Conservation (phyloP, 2,797 vertebrate genomes). For the Simalia tracyae region DNA sequence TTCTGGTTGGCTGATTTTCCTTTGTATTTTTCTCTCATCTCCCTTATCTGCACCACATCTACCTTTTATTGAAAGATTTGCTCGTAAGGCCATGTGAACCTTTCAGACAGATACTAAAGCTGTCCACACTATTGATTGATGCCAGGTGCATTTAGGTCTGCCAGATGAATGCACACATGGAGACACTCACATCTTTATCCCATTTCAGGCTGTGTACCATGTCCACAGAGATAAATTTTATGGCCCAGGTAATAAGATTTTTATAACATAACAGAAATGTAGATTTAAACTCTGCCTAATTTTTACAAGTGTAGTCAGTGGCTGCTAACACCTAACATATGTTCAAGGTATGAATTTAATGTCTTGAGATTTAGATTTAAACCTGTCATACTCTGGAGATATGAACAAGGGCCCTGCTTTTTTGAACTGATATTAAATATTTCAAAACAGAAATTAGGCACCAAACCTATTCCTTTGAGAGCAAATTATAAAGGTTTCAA, state of each 20-base stretch:
- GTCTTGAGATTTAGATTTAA: constrained; percentile 12
- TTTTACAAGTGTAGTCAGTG: constrained; percentile 24
- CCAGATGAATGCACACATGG: constrained; percentile 13
- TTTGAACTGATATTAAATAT: neutral
- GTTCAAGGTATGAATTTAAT: neutral
- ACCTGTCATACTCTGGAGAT: neutral
- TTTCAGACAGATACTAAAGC: constrained; percentile 40
- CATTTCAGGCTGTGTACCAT: constrained; percentile 15
- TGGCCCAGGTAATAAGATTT: constrained; percentile 24
- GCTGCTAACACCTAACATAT: constrained; percentile 32
- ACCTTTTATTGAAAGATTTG: constrained; percentile 33
- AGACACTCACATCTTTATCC: constrained; percentile 39
- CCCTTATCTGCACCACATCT: fast-evolving
- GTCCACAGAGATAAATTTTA: constrained; percentile 45
- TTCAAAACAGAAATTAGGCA: neutral
- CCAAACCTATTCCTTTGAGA: neutral
- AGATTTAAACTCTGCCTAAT: constrained; percentile 27
- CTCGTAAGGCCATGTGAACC: neutral
- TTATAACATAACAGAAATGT: constrained; percentile 39
- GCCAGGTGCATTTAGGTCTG: constrained; percentile 5
- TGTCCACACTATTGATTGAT: constrained; percentile 32
- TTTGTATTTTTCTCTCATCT: neutral
- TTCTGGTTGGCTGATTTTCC: neutral
- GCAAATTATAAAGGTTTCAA: neutral
- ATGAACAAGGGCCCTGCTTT: neutral